Evolutionary conservation across 1,140 invertebrate species (phyloP).

Genomic region (Drosophila saltans): DNA sequence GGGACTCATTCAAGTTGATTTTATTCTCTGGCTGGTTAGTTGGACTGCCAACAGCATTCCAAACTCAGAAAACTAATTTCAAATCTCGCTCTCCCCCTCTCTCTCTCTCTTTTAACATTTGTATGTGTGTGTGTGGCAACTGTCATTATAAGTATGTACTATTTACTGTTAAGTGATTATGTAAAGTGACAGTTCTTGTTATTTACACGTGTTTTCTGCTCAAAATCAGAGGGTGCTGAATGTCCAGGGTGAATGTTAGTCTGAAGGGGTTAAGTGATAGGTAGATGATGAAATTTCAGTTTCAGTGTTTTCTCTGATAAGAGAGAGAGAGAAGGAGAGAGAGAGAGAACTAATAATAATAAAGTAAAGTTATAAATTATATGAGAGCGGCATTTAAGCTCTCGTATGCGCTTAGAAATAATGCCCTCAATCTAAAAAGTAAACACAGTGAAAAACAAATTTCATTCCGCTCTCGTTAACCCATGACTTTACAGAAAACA

Average conservation of each 20-base stretch:
- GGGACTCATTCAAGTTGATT: conserved; percentile 29
- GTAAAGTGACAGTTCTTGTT: conserved; percentile 42
- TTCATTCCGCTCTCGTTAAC: too few species aligned
- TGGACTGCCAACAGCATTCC: conserved; percentile 49
- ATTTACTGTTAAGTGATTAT: conserved; percentile 35
- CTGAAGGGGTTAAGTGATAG: too few species aligned
- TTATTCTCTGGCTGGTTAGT: conserved; percentile 26
- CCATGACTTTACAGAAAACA: too few species aligned
- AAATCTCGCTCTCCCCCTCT: conserved; percentile 18
- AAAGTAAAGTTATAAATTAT: not conserved
- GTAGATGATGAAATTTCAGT: too few species aligned
- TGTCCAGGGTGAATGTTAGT: too few species aligned
- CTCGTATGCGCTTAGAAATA: too few species aligned
- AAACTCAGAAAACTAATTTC: conserved; percentile 36
- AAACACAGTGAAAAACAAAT: too few species aligned
- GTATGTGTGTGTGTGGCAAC: conserved; percentile 17
- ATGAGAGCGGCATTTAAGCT: not conserved
- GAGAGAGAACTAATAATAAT: not conserved
- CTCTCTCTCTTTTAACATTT: not conserved
- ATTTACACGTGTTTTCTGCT: conserved; percentile 12
- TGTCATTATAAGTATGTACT: conserved; percentile 27
- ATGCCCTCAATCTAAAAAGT: too few species aligned
- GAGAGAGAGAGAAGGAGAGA: too few species aligned
- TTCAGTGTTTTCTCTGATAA: too few species aligned
- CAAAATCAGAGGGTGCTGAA: not conserved